These are phyloP conservation scores for Nerophis lumbriciformis DNA, from an alignment of 2,113 vertebrate species.

Conservation along the genomic window DNA sequence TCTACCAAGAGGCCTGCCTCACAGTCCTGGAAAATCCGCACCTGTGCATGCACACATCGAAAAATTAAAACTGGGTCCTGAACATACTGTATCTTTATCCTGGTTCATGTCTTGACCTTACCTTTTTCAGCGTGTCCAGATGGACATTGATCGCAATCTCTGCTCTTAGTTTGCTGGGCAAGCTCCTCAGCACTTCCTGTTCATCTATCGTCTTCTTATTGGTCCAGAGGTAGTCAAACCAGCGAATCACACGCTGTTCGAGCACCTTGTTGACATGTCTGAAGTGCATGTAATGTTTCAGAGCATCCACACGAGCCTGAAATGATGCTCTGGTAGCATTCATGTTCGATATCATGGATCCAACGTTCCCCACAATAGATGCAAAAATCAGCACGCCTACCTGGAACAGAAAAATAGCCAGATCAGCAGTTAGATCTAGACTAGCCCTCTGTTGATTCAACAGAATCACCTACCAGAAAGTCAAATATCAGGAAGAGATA, in stretches of 20 bases:
- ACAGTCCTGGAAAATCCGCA: slow-evolving; percentile 92
- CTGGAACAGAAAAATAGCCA: slow-evolving; percentile 22
- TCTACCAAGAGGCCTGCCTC: slow-evolving; percentile 91
- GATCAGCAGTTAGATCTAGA: not conserved
- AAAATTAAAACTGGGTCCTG: not conserved
- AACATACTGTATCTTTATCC: not conserved
- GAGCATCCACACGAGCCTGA: slow-evolving; percentile 83
- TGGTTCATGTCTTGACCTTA: slow-evolving; percentile 15
- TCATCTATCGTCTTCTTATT: slow-evolving; percentile 92
- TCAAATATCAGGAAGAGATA: slow-evolving; percentile 96
- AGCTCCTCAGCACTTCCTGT: slow-evolving; percentile 85
- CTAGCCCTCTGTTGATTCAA: not conserved
- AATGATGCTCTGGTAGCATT: slow-evolving; percentile 88
- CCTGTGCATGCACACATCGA: slow-evolving; percentile 47
- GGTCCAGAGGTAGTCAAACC: slow-evolving; percentile 97
- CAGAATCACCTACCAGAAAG: slow-evolving; percentile 74
- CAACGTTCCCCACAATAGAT: slow-evolving; percentile 94
- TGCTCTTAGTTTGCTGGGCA: slow-evolving; percentile 89
- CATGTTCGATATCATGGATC: slow-evolving; percentile 97
- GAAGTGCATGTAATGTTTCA: slow-evolving; percentile 98
- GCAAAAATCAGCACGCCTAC: slow-evolving; percentile 93
- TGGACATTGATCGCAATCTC: slow-evolving; percentile 97
- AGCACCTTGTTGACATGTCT: slow-evolving; percentile 89
- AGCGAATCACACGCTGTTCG: slow-evolving; percentile 91
- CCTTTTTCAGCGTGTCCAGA: slow-evolving; percentile 90